These are phyloP conservation scores for Phacellophora camtschatica DNA, from an alignment of 30 jellyfish, hydroid and myxozoan species.

Conservation along the genomic window DNA sequence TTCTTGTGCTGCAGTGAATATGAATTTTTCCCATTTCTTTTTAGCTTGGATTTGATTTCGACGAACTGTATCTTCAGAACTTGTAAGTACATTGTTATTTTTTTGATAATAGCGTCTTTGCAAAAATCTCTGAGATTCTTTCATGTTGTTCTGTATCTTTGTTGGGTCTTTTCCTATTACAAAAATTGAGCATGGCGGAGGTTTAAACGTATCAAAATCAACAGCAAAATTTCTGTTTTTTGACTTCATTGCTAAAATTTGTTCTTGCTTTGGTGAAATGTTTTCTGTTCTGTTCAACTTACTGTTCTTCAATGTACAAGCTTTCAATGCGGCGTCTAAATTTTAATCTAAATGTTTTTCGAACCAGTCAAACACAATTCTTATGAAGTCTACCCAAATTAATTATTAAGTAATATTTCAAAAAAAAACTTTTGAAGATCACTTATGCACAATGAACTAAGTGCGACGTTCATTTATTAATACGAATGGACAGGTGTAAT, in stretches of 20 bases:
- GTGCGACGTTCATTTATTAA: no score
- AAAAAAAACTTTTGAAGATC: no score
- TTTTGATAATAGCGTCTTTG: background rate
- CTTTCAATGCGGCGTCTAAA: no score
- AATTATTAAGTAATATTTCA: no score
- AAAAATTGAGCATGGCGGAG: constrained; percentile 62
- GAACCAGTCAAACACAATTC: no score
- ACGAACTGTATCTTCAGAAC: background rate
- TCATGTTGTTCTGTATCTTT: background rate
- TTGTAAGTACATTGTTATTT: background rate
- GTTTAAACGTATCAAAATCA: no score
- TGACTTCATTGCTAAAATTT: background rate
- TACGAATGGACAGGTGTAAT: no score
- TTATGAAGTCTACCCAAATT: no score
- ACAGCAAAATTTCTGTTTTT: background rate
- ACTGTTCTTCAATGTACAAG: no score
- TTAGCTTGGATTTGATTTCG: background rate
- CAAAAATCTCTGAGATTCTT: background rate
- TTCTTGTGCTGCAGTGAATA: background rate
- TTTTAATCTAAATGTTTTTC: no score
- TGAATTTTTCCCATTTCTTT: background rate
- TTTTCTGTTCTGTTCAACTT: no score
- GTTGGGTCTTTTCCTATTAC: background rate
- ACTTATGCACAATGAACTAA: no score
- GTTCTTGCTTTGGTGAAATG: background rate